Evolutionary conservation across 2,797 vertebrate genomes (phyloP), one percentile per base, ranked within the genome.

Genomic region (Spinibarbus caldwelli): DNA sequence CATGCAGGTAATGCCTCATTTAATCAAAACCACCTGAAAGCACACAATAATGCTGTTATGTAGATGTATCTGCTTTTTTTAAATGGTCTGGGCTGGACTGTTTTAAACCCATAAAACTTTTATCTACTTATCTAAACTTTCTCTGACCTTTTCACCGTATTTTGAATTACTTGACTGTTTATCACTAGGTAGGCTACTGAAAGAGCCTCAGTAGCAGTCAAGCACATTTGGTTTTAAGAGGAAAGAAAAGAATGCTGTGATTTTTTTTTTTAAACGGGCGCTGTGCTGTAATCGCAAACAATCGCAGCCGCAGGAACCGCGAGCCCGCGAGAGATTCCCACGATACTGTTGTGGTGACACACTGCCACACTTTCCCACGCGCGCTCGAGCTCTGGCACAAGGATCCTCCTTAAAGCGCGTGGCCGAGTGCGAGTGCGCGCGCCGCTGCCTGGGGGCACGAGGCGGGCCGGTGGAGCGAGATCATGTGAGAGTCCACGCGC

Each of bases 401-500:
- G 31, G 86, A 86, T 82, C 91, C 90, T 92, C 91, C 92, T 93
- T 90, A 87, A 93, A 91, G 92, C 93, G 92, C 93, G 93, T 88
- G 38, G 2, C 77, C 68, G 68, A 26, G 73, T 59, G 73, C 78
- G 80, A 82, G 70, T 71, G 85, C 72, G 92, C 92, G 92, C 92
- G 87, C 90, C 87, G 87, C 86, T 86, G 88, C 90, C 92, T 90
- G 89, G 76, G 93, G 92, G 92, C 93, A 93, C 92, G 90, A 94
- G 94, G 94, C 94, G 94, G 95, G 93, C 93, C 92, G 83, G 87
- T 88, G 70, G 88, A 88, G 85, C 91, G 90, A 92, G 94, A 94
- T 96, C 95, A 95, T 95, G 95, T 95, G 95, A 95, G 92, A 89
- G 93, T 95, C 95, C 95, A 95, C 94, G 94, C 94, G 94, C 94